Evolutionary conservation across 2,113 vertebrate species (phyloP).

Genomic region (Planiliza haematocheilus): DNA sequence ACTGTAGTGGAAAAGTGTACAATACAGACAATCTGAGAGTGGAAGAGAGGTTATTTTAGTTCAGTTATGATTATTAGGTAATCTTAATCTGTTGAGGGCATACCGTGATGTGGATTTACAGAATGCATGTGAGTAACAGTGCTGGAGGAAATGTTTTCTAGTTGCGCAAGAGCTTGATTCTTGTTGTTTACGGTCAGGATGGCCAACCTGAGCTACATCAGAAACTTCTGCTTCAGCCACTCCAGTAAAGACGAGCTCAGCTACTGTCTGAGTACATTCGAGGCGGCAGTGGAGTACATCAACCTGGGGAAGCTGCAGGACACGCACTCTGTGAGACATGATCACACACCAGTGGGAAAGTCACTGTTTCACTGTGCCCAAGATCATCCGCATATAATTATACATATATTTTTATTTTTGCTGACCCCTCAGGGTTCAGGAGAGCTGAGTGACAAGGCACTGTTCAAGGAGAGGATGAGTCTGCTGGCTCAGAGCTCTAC

Average conservation of each 20-base stretch:
- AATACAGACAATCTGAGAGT: too few relatives aligned
- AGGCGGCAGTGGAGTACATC: conserved; percentile 94
- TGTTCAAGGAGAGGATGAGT: conserved; percentile 92
- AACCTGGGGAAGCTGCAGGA: conserved; percentile 89
- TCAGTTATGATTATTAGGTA: too few relatives aligned
- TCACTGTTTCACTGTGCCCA: accelerated
- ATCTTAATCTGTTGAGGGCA: too few relatives aligned
- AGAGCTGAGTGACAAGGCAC: conserved; percentile 84
- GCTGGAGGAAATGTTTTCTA: too few relatives aligned
- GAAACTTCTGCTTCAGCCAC: conserved; percentile 95
- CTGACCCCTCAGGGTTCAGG: conserved; percentile 83
- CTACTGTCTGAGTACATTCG: conserved; percentile 94
- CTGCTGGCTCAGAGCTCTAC: conserved; percentile 89
- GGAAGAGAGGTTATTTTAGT: too few relatives aligned
- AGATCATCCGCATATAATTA: background rate
- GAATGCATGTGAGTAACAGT: too few relatives aligned
- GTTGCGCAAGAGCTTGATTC: too few relatives aligned
- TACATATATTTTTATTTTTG: background rate
- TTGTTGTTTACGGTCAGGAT: conserved; percentile 83
- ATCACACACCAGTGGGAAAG: background rate
- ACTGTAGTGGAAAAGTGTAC: too few relatives aligned
- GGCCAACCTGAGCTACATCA: conserved; percentile 97
- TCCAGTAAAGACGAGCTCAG: conserved; percentile 93
- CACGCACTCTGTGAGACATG: conserved; percentile 42
- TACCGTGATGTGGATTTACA: too few relatives aligned